Percentiles rank a stretch among this genome's conserved stretches.
These are phyloP conservation scores for Upupa epops DNA, from an alignment of 2,113 vertebrate genomes.

Conservation along the genomic window DNA sequence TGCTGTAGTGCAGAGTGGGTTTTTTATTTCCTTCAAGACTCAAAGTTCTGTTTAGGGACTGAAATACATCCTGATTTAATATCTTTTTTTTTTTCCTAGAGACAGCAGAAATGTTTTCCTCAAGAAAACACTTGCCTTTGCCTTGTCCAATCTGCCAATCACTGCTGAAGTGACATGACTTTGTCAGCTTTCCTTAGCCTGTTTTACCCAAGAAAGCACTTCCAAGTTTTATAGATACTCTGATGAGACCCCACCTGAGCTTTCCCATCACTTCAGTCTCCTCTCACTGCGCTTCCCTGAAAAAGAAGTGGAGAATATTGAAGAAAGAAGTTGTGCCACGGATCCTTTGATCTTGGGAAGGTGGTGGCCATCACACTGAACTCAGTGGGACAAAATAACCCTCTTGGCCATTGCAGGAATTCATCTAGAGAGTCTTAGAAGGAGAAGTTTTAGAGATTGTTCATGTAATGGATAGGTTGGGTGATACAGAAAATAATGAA, in stretches of 20 bases:
- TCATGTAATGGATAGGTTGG: not conserved
- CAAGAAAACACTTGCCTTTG: not conserved
- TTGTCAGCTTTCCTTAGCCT: not conserved
- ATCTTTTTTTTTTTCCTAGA: not conserved
- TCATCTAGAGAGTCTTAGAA: not conserved
- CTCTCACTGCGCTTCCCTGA: not conserved
- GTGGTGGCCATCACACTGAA: not conserved
- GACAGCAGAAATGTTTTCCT: not conserved
- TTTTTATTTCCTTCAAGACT: not conserved
- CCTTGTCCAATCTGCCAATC: not conserved
- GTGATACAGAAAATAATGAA: not conserved
- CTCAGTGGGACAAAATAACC: not conserved
- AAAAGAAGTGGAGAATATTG: not conserved
- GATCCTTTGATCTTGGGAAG: not conserved
- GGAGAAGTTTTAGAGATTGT: not conserved
- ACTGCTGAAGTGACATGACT: not conserved
- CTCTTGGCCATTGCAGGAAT: not conserved
- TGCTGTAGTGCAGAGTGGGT: not conserved
- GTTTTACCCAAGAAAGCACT: not conserved
- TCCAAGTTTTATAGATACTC: not conserved
- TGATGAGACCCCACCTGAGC: not conserved
- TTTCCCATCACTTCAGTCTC: not conserved
- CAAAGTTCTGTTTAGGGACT: not conserved
- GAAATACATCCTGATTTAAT: not conserved
- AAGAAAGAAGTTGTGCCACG: not conserved